Evolutionary conservation across 1,140 invertebrate genomes (phyloP), one percentile per base, ranked within the genome.

Genomic region (Zaprionus ornatus): DNA sequence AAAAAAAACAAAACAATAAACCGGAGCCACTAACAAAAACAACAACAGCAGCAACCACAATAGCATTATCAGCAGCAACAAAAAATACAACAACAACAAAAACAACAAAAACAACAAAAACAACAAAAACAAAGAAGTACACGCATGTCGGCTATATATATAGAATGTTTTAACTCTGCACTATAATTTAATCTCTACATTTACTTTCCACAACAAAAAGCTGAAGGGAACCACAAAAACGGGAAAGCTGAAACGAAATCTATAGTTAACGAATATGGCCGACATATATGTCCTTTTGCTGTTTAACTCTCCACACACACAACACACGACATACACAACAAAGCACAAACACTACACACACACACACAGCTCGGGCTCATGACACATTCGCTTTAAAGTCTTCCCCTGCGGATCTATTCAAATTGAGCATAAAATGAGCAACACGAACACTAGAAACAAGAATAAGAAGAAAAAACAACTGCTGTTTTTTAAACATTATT

Each of bases 281-380:
- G 71, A 35, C 48, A 73, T 59, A 35, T 54, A 32, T 35, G 42
- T 61, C 42, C 59, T 29, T 42, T 67, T 73, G 70, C 32, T 19
- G 15, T 50, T 15, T 52, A 37, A 40, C 37, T n/a, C 13, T 32
- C 54, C 17, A 37, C 60, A 64, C 37, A 71, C 60, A 50, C 59
- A 71, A 71, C 60, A 50, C 59, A 71, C 9, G 4, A 21, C 3
- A 50, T 7, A 57, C 15, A 50, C n/a, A 55, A 2, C 25, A 25
- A 25, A 5, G 25, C 25, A 35, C 15, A 62, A 21, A 35, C n/a
- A 25, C n/a, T n/a, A 21, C 10, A 63, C 32, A 69, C 13, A 45
- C 9, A 32, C 35, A 55, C 9, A 37, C 40, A n/a, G 13, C 29
- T 42, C 42, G 37, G 15, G 15, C 6, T n/a, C 37, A 40, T 40